Percentiles rank a stretch among this genome's conserved stretches.
phyloP scores from a whole-genome alignment of 2,797 vertebrate genomes.

The Cynopterus sphinx region DNA sequence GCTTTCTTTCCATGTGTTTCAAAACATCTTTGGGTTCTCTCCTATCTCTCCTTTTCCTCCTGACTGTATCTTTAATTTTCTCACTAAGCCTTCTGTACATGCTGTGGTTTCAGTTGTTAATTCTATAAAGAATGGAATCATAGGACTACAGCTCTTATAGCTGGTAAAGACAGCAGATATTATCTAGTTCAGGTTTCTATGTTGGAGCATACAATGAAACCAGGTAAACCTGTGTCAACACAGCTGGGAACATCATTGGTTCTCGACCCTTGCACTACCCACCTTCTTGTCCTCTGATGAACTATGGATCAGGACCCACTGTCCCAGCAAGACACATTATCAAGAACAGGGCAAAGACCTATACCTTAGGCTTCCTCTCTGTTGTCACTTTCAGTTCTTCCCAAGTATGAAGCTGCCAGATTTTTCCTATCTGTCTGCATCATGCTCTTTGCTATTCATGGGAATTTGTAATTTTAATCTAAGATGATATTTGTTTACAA shows the following conservation, averaged over 20 bases:
- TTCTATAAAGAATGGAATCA: constrained; percentile 34
- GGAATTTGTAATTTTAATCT: constrained; percentile 49
- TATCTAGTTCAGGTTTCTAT: neutral
- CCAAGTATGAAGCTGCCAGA: neutral
- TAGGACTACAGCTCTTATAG: neutral
- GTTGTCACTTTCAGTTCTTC: neutral
- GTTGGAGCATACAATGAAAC: neutral
- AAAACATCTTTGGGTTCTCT: constrained; percentile 40
- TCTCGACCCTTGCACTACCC: neutral
- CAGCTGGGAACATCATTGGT: neutral
- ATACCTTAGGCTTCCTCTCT: neutral
- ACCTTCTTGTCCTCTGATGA: neutral
- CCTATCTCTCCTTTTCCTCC: neutral
- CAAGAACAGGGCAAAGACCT: constrained; percentile 7
- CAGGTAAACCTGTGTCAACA: neutral
- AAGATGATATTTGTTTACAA: constrained; percentile 40
- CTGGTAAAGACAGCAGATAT: neutral
- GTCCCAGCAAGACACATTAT: neutral
- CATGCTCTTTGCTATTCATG: constrained; percentile 36
- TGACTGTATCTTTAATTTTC: constrained; percentile 27
- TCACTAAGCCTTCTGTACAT: neutral
- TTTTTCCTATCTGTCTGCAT: constrained; percentile 40
- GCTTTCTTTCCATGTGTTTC: constrained; percentile 51
- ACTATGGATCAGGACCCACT: neutral
- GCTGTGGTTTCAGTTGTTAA: constrained; percentile 12